Conservation (phyloP, 1,140 invertebrate genomes). For the Aphaenogaster ashmeadi region DNA sequence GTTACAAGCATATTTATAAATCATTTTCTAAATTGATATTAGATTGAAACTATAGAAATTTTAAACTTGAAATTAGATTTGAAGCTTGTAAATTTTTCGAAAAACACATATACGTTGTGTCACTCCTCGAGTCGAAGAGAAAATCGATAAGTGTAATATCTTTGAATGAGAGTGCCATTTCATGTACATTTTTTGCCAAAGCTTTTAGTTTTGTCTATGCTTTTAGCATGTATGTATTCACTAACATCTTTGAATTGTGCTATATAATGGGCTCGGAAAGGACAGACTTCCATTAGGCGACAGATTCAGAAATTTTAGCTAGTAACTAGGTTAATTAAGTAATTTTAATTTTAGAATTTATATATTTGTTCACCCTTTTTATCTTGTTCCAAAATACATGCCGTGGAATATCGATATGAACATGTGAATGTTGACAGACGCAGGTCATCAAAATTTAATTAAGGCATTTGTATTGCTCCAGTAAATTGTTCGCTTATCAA, state of each 20-base stretch:
- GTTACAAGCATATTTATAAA: not conserved
- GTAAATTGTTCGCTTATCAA: not conserved
- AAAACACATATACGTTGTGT: not conserved
- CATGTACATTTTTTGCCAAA: not conserved
- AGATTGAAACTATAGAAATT: not conserved
- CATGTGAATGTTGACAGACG: not conserved
- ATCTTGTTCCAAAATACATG: not conserved
- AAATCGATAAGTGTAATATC: not conserved
- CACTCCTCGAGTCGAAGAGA: not conserved
- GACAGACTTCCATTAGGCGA: constrained; percentile 3
- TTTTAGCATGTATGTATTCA: constrained; percentile 8
- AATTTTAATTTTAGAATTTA: constrained; percentile 39
- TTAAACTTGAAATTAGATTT: not conserved
- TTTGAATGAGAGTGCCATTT: constrained; percentile 12
- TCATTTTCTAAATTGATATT: not conserved
- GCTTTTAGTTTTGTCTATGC: constrained; percentile 18
- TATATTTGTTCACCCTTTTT: not conserved
- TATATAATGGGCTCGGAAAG: constrained; percentile 12
- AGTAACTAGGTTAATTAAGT: not conserved
- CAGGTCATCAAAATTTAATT: not conserved
- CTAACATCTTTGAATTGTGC: not conserved
- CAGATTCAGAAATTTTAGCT: not conserved
- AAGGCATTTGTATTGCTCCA: not conserved
- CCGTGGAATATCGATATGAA: not conserved
- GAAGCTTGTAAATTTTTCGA: not conserved